Evolutionary conservation across 2,797 vertebrate genomes (phyloP).

Genomic region (Amblyopsis hoosieri): DNA sequence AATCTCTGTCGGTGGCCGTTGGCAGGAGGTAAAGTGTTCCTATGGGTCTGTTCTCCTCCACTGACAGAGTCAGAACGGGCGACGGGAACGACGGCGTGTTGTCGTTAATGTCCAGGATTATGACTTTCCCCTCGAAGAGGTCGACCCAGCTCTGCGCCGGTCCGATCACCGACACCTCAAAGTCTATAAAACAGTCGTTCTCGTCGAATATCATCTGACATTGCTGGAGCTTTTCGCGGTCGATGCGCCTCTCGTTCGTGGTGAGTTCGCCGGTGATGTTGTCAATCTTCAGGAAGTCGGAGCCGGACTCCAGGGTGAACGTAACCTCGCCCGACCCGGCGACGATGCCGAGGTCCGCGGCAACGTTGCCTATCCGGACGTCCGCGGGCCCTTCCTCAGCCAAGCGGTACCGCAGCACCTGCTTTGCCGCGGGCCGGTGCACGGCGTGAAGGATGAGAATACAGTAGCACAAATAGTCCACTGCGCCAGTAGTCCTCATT

Average conservation of each 20-base stretch:
- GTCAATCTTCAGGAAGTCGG: constrained; percentile 98
- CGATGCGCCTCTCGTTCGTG: constrained; percentile 94
- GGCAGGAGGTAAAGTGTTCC: constrained; percentile 96
- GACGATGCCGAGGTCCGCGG: constrained; percentile 90
- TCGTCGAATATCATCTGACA: constrained; percentile 99
- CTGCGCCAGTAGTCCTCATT: constrained; percentile 82
- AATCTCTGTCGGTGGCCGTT: constrained; percentile 96
- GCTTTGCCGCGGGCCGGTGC: constrained; percentile 90
- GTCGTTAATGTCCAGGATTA: constrained; percentile 96
- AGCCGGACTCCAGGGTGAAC: constrained; percentile 96
- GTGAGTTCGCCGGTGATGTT: constrained; percentile 97
- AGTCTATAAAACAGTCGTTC: constrained; percentile 98
- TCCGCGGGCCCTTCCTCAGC: constrained; percentile 95
- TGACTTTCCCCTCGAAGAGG: constrained; percentile 95
- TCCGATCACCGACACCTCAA: constrained; percentile 97
- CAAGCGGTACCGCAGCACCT: constrained; percentile 92
- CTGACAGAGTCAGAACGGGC: constrained; percentile 93
- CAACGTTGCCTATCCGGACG: constrained; percentile 94
- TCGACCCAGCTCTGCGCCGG: constrained; percentile 99
- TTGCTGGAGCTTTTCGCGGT: constrained; percentile 97
- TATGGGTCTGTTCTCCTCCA: constrained; percentile 98
- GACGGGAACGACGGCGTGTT: constrained; percentile 98
- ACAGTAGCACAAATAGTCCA: constrained; percentile 86
- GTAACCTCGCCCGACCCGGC: constrained; percentile 94
- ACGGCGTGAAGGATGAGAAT: constrained; percentile 86